Evolutionary conservation across 1,140 invertebrate genomes (phyloP).

Genomic region (Campoletis sonorensis): DNA sequence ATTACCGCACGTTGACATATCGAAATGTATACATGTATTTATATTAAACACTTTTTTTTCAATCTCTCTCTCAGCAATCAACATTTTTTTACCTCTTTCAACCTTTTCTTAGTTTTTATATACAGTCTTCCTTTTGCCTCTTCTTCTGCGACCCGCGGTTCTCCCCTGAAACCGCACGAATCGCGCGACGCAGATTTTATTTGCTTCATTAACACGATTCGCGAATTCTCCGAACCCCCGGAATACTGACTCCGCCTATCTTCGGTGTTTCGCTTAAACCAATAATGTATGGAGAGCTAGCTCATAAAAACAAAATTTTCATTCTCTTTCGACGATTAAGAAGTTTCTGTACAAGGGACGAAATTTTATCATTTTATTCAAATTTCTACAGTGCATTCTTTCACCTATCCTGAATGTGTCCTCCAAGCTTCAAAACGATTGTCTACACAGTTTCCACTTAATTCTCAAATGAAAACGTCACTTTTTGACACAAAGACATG

Average conservation of each 20-base stretch:
- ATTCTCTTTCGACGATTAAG: too few species aligned
- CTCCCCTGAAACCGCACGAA: constrained; percentile 23
- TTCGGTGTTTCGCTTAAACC: neutral
- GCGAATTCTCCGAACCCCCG: constrained; percentile 42
- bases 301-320: neutral
- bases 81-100: constrained; percentile 34
- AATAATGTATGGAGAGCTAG: too few species aligned
- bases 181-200: constrained; percentile 56
- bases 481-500: too few species aligned
- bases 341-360: too few species aligned
- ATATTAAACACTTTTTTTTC: constrained; percentile 27
- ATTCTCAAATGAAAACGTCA: too few species aligned
- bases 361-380: too few species aligned
- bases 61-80: constrained; percentile 25
- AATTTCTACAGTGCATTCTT: too few species aligned
- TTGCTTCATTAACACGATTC: constrained; percentile 62
- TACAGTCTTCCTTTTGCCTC: constrained; percentile 27
- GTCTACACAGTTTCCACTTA: too few species aligned
- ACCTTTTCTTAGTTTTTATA: constrained; percentile 25
- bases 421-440: too few species aligned
- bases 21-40: neutral
- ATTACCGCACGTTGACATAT: constrained; percentile 30
- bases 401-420: too few species aligned
- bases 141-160: neutral
- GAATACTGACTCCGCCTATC: constrained; percentile 39